Base-by-base conservation (phyloP, 2,113 vertebrate genomes). In the Rallus limicola region DNA sequence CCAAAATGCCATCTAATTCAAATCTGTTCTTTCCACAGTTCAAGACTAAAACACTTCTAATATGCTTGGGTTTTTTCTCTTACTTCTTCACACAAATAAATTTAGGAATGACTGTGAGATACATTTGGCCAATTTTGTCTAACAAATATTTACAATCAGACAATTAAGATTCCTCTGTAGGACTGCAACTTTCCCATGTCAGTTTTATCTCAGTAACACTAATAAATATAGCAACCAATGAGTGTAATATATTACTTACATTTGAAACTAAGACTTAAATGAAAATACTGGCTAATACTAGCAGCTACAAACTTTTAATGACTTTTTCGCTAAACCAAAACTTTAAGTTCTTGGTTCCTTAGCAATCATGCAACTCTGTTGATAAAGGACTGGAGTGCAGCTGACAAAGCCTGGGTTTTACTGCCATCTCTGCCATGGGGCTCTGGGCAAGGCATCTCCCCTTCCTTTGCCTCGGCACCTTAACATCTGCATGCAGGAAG, bases 61-160 rank as follows among this genome's bases (percentile, higher is more conserved):
- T 13, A 18, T 26, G 25, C 13, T 52, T 52, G 25, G 23, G 10
- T 50, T 53, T 53, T 53, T 53, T 53, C 25, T 53, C 15, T 53
- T 25, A 24, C 16, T 52, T 40, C 34, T 80, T 76, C 46, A 31
- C 28, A 83, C 2, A 31, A 10, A 74, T 48, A 70, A 74, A 74
- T 67, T 65, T 69, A 86, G 72, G 50, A 88, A 86, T 40, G 16
- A 53, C 40, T 67, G 36, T 31, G 83, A 28, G 16, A 91, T 58
- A 40, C 44, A 55, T 44, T 69, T 36, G 52, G 72, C n/a, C 46
- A 75, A 59, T 78, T 91, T 70, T 70, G n/a, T 60, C 55, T 81
- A 80, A 86, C 82, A 95, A 64, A 63, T 81, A 92, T 86, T 92
- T 89, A 81, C 24, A 88, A 40, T 74, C 60, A 74, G 72, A 88